These are phyloP conservation scores for Halcyon malimbica DNA, from an alignment of 2,113 vertebrate species.

Conservation along the genomic window DNA sequence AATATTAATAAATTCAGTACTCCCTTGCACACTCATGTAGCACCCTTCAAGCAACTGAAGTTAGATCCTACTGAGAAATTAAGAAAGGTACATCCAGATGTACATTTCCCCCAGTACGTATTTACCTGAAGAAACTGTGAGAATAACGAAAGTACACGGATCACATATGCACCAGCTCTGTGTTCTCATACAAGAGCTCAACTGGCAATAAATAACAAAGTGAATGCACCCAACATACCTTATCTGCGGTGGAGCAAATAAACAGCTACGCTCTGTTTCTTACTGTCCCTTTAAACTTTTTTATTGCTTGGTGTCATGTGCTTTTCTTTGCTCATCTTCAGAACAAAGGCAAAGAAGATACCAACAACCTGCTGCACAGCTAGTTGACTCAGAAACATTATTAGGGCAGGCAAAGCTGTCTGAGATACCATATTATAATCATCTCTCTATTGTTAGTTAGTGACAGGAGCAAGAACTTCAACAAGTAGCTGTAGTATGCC, in stretches of 20 bases:
- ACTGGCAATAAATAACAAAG: not conserved
- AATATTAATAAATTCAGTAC: slow-evolving; percentile 24
- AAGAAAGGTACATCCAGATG: not conserved
- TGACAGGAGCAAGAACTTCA: not conserved
- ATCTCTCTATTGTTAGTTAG: not conserved
- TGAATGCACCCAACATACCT: not conserved
- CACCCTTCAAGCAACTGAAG: not conserved
- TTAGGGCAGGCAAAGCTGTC: not conserved
- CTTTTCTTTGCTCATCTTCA: not conserved
- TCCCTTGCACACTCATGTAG: not conserved
- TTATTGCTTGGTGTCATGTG: not conserved
- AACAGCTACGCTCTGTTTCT: not conserved
- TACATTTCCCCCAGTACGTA: not conserved
- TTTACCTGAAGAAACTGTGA: not conserved
- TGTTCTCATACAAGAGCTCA: not conserved
- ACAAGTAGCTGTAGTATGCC: not conserved
- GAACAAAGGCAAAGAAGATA: not conserved
- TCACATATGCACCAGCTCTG: not conserved
- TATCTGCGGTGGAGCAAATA: not conserved
- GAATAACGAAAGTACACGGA: not conserved
- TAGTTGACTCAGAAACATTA: not conserved
- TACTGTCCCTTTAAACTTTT: not conserved
- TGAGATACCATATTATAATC: not conserved
- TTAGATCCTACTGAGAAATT: not conserved
- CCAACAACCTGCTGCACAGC: not conserved